Evolutionary conservation across 2,888 invertebrate genomes (phyloP).

Genomic region (Choristoneura rosaceana): DNA sequence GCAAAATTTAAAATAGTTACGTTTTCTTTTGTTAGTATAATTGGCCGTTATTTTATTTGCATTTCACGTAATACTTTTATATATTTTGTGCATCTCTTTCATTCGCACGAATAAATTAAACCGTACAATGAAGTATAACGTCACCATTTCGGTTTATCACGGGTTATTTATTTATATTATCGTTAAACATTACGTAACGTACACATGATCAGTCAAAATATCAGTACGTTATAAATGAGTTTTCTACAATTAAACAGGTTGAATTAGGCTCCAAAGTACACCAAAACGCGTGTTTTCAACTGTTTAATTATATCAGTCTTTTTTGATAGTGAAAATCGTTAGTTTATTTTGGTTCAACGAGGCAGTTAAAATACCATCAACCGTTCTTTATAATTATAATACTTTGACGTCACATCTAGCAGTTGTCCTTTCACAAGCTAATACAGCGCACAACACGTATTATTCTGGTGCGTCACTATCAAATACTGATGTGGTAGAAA

Average conservation of each 20-base stretch:
- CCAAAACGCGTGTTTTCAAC: neutral
- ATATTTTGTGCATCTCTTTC: neutral
- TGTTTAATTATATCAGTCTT: neutral
- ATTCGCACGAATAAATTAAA: neutral
- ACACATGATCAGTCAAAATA: no score
- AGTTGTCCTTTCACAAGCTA: constrained; percentile 1
- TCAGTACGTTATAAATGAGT: neutral
- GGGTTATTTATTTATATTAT: no score
- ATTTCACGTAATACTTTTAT: no score
- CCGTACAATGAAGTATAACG: neutral
- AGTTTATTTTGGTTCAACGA: neutral
- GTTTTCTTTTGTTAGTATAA: no score
- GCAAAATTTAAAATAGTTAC: no score
- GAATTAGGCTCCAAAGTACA: neutral
- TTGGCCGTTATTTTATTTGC: no score
- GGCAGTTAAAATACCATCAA: neutral
- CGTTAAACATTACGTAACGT: no score
- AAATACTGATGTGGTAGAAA: neutral
- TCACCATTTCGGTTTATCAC: neutral
- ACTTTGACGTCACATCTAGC: neutral
- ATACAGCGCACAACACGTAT: constrained; percentile 22
- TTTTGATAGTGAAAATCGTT: neutral
- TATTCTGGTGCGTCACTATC: neutral
- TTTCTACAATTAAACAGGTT: no score
- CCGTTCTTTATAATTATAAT: neutral